phyloP scores from a whole-genome alignment of 30 jellyfish, hydroid and myxozoan species.

The Thelohanellus kitauei region DNA sequence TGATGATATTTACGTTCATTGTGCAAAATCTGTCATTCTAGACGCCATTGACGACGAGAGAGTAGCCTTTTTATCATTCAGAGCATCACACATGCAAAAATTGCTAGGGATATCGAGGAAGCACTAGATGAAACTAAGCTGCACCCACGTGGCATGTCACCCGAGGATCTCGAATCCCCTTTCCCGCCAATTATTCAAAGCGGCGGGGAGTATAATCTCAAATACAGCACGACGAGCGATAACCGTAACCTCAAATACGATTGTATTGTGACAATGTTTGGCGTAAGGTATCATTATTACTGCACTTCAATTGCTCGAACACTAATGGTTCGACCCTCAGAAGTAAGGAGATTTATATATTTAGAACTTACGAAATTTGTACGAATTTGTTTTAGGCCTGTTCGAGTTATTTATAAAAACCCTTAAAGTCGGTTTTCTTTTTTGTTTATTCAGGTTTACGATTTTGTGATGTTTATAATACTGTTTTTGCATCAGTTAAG shows the following conservation, averaged over 20 bases:
- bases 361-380: conserved; percentile 22
- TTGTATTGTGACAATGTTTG: conserved; percentile 4
- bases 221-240: conserved; percentile 91
- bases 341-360: conserved; percentile 41
- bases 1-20: no score
- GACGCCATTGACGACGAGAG: no score
- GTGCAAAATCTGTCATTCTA: no score
- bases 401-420: conserved; percentile 7
- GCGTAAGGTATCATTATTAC: conserved; percentile 76
- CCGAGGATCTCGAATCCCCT: conserved; percentile 81
- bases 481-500: conserved; percentile 16
- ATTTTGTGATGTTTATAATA: conserved; percentile 32
- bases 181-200: conserved; percentile 76
- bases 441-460: conserved; percentile 15
- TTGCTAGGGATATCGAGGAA: conserved; percentile 53
- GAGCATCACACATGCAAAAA: conserved; percentile 63
- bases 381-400: conserved; percentile 30
- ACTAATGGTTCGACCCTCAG: conserved; percentile 84
- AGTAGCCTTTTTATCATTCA: no score
- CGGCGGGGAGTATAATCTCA: conserved; percentile 61
- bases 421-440: not conserved
- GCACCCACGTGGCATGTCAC: conserved; percentile 76
- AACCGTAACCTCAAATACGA: not conserved
- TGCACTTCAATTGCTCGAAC: conserved; percentile 77
- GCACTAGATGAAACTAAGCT: conserved; percentile 55